Evolutionary conservation across 2,888 invertebrate species (phyloP), one percentile per base, ranked within the genome.

Genomic region (Coremacera marginata): DNA sequence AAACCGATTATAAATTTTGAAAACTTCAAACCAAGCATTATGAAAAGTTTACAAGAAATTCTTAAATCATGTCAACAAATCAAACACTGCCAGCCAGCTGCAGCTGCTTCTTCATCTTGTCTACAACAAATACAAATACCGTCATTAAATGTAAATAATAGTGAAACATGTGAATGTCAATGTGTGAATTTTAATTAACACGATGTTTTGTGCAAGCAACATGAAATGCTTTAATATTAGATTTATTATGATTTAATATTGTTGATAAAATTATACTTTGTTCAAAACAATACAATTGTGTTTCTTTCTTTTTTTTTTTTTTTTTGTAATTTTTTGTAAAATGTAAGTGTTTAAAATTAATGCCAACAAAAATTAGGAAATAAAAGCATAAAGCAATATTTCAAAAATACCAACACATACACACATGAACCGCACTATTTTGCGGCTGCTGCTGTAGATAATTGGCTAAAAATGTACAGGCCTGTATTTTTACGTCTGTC

Each of bases 121-220:
- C 55, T 8, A 34, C 62, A 8, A 31, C 27, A 1, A 16, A 8
- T 34, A 31, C 34, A 5, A 4, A n/a, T 4, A 9, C n/a, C 5
- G n/a, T 11, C 68, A 70, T 22, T 25, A 3, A 70, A 11, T 37
- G 7, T 19, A 27, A 25, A 70, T 70, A 70, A 49, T 70, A 34
- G 71, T 31, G 34, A 67, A 51, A 31, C 44, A 73, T 73, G 22
- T 51, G 60, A 67, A 34, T 72, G 77, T 68, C 73, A 77, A 77
- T 73, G 73, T 76, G 76, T 68, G 72, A 77, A 77, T 77, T 77
- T 70, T 77, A 77, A 77, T 77, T 73, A 77, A 77, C 72, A 68
- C 62, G 37, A 73, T 52, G 68, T 51, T 60, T 25, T 19, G 16
- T 65, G 44, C 16, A 31, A 25, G 11, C 34, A 34, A 68, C 25